Conservation (phyloP, 2,888 invertebrate genomes). For the Amphipoea lucens region DNA sequence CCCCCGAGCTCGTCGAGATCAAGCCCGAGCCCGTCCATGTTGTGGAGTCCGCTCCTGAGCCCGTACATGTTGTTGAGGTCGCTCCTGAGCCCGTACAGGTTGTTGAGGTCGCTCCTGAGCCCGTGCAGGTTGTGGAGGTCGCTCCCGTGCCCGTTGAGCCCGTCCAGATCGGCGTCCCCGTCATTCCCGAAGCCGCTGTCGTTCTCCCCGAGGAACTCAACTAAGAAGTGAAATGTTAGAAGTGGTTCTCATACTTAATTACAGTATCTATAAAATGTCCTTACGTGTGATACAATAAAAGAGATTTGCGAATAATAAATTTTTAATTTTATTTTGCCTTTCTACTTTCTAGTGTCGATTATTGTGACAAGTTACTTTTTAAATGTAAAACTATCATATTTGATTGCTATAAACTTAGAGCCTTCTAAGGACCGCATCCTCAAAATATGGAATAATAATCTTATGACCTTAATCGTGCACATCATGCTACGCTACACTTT, state of each 20-base stretch:
- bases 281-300: conserved; percentile 40
- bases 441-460: no score
- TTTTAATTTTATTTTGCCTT: neutral
- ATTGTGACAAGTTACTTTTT: neutral
- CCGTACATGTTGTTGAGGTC: conserved; percentile 42
- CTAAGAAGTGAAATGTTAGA: conserved; percentile 50
- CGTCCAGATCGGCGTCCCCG: conserved; percentile 53
- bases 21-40: conserved; percentile 38
- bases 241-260: conserved; percentile 17
- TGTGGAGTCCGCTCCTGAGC: neutral
- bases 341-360: neutral
- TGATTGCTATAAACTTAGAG: no score
- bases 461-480: no score
- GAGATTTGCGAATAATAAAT: conserved; percentile 14
- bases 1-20: conserved; percentile 18
- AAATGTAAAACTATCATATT: no score
- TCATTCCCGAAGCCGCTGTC: conserved; percentile 67
- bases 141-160: conserved; percentile 57
- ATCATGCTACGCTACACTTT: no score
- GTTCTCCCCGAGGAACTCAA: conserved; percentile 67
- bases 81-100: conserved; percentile 45
- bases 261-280: conserved; percentile 31
- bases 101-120: conserved; percentile 38
- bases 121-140: conserved; percentile 28
- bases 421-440: no score